These are phyloP conservation scores for Epizoanthus scotinus DNA, from an alignment of 92 coral and sea anemone genomes.

Conservation along the genomic window DNA sequence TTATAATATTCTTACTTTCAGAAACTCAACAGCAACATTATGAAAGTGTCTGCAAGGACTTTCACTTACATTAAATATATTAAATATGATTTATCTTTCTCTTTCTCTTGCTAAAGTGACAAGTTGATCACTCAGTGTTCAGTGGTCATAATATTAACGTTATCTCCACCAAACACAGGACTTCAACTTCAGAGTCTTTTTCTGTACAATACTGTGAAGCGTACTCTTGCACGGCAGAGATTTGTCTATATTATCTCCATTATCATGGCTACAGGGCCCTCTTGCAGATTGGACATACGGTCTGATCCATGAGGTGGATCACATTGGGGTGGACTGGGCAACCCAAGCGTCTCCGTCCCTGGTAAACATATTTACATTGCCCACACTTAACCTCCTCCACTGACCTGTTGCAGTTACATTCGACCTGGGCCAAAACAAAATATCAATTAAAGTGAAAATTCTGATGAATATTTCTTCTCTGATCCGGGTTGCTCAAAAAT, in stretches of 20 bases:
- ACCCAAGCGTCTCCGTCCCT: slow-evolving; percentile 51
- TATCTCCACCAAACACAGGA: neutral
- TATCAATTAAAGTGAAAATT: neutral
- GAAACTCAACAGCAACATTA: too few relatives aligned
- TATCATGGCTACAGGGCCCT: slow-evolving; percentile 28
- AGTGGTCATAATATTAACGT: neutral
- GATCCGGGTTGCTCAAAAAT: too few relatives aligned
- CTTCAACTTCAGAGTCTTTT: neutral
- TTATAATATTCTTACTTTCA: too few relatives aligned
- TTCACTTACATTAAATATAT: too few relatives aligned
- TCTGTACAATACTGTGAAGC: neutral
- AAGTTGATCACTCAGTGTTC: neutral
- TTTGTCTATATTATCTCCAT: too few relatives aligned
- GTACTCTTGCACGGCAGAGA: too few relatives aligned
- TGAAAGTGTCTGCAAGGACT: too few relatives aligned
- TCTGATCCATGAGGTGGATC: slow-evolving; percentile 72
- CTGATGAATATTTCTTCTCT: too few relatives aligned
- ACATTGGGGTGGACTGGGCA: slow-evolving; percentile 58
- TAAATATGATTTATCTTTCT: too few relatives aligned
- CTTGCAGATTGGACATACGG: slow-evolving; percentile 59
- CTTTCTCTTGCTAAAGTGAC: too few relatives aligned
- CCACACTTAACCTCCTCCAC: slow-evolving; percentile 50
- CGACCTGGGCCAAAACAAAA: slow-evolving; percentile 5
- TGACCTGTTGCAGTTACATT: slow-evolving; percentile 65
- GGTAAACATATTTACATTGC: slow-evolving; percentile 48